Conservation (phyloP, 37 sponge, comb jelly and placozoan species). For the Axinella damicornis region DNA sequence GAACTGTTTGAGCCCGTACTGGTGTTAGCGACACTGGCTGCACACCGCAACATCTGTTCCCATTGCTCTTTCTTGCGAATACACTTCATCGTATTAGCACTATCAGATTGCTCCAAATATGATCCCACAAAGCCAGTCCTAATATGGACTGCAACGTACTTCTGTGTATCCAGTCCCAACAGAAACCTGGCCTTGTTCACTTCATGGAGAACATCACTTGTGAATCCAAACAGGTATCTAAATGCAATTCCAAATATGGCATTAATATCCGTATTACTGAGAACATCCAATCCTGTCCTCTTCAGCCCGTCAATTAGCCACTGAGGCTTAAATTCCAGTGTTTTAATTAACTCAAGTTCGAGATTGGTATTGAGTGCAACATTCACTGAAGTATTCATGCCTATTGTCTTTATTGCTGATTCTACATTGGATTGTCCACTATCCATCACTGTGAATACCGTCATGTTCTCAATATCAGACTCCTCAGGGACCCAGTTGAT, state of each 20-base stretch:
- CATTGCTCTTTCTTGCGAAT: background rate
- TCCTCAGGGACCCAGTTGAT: slow-evolving; percentile 20
- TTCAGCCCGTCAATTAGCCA: slow-evolving; percentile 39
- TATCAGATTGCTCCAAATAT: background rate
- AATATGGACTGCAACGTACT: slow-evolving; percentile 35
- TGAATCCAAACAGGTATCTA: slow-evolving; percentile 42
- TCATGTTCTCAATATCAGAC: background rate
- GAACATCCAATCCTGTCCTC: slow-evolving; percentile 10
- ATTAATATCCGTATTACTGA: slow-evolving; percentile 14
- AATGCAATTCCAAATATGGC: slow-evolving; percentile 31
- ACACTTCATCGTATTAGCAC: slow-evolving; percentile 3
- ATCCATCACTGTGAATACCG: background rate
- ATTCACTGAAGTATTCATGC: background rate
- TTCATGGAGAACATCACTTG: background rate
- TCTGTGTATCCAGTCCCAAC: slow-evolving; percentile 13
- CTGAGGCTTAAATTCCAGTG: background rate
- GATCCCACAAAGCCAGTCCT: slow-evolving; percentile 57
- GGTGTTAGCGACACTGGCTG: slow-evolving; percentile 8
- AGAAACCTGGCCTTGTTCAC: background rate
- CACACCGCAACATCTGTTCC: slow-evolving; percentile 33
- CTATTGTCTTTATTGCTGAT: background rate
- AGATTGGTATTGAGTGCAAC: slow-evolving; percentile 32
- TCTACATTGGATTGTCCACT: no score
- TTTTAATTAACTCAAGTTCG: slow-evolving; percentile 7
- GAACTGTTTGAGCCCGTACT: background rate